Percentiles rank a stretch among this genome's conserved stretches.
Evolutionary conservation across 2,797 vertebrate genomes (phyloP).

Genomic region (Gastrophryne carolinensis): DNA sequence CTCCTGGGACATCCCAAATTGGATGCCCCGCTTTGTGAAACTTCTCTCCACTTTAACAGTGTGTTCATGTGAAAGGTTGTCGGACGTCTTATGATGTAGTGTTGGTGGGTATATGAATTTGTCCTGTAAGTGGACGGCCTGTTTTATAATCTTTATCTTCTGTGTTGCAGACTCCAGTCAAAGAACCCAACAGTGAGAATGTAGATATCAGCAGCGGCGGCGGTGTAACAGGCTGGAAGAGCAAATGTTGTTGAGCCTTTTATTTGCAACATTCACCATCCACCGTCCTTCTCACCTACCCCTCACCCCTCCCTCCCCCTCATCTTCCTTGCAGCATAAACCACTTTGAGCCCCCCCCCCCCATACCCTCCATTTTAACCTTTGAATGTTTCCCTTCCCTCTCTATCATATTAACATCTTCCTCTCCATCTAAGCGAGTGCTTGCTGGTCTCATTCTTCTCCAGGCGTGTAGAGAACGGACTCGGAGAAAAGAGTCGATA

Average conservation of each 20-base stretch:
- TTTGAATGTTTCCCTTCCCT: slow-evolving; percentile 60
- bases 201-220: slow-evolving; percentile 95
- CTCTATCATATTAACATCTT: slow-evolving; percentile 48
- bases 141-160: background rate
- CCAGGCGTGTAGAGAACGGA: slow-evolving; percentile 69
- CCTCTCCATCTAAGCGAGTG: slow-evolving; percentile 73
- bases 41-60: too few relatives aligned
- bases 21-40: too few relatives aligned
- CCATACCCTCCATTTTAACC: slow-evolving; percentile 71
- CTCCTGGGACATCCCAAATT: too few relatives aligned
- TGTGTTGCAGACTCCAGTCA: slow-evolving; percentile 89
- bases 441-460: slow-evolving; percentile 83
- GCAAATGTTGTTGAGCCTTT: slow-evolving; percentile 93
- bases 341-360: slow-evolving; percentile 69
- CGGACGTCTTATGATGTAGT: too few relatives aligned
- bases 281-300: too few relatives aligned
- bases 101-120: background rate
- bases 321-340: slow-evolving; percentile 68
- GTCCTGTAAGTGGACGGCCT: background rate
- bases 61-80: too few relatives aligned
- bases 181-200: slow-evolving; percentile 99
- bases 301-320: slow-evolving; percentile 57
- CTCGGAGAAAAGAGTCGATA: slow-evolving; percentile 59
- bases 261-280: slow-evolving; percentile 63
- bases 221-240: slow-evolving; percentile 97